Evolutionary conservation across 2,113 vertebrate genomes (phyloP), one percentile per base, ranked within the genome.

Genomic region (Muscicapa adusta): DNA sequence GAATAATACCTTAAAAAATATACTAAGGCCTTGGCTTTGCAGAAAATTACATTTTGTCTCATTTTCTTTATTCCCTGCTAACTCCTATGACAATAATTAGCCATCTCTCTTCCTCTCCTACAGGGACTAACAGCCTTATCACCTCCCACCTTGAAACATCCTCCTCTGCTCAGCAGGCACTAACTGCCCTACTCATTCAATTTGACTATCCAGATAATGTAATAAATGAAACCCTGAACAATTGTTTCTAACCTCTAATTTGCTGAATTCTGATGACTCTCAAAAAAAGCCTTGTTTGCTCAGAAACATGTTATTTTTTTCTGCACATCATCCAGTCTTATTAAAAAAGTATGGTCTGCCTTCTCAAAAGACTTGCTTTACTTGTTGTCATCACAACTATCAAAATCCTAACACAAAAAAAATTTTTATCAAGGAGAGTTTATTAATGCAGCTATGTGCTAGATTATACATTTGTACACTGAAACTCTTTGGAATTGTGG

Each of bases 31-130:
- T 74, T 67, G 43, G 26, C 34, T 73, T 77, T 67, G 38, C 12
- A 90, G 82, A 72, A 77, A 90, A 93, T 92, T 94, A 63, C 38
- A 43, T 74, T 83, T 53, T 56, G 8, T 42, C 17, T 25, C 38
- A 74, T 88, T 92, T 84, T 80, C 22, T 13, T 58, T 80, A 86
- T 66, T 18, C 29, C 34, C 56, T 88, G 51, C 85, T 93, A 86
- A 60, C 24, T 88, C 34, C 56, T 80, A 42, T 62, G 60, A 94
- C 75, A 96, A 90, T 83, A 93, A 96, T 96, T 95, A 95, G 50
- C 60, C 33, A 57, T 90, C 60, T 73, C n/a, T 85, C 82, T 79
- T 93, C n/a, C 75, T 90, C 57, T 96, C 89, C 92, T 51, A 66
- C 34, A 56, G 63, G 50, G 67, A 90, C 63, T 92, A 83, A 92